Evolutionary conservation across 2,888 invertebrate species (phyloP).

Genomic region (Machimus atricapillus): DNA sequence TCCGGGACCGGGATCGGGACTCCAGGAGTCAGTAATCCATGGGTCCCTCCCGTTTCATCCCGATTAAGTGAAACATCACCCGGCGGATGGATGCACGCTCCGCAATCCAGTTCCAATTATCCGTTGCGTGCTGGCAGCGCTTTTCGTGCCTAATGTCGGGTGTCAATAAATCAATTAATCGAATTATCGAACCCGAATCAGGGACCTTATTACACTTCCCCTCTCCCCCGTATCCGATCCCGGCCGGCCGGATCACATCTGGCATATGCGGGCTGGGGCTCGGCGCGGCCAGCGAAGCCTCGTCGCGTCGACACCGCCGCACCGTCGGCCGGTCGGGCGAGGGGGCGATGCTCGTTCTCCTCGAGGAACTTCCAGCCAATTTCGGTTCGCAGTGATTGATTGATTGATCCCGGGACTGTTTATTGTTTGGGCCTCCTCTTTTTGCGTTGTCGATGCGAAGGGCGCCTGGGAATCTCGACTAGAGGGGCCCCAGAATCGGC

Average conservation of each 20-base stretch:
- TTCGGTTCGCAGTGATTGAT: slow-evolving; percentile 36
- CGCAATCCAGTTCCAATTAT: slow-evolving; percentile 26
- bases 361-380: slow-evolving; percentile 24
- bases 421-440: slow-evolving; percentile 28
- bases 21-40: background rate
- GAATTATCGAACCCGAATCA: slow-evolving; percentile 43
- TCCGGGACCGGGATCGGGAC: no score
- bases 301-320: background rate
- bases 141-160: slow-evolving; percentile 44
- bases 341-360: background rate
- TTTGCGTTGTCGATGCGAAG: background rate
- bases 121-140: slow-evolving; percentile 31
- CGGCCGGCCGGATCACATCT: slow-evolving; percentile 8
- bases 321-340: background rate
- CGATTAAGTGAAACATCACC: slow-evolving; percentile 33
- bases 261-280: slow-evolving; percentile 12
- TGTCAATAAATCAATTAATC: slow-evolving; percentile 48
- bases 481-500: slow-evolving; percentile 20
- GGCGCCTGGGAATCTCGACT: background rate
- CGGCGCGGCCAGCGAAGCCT: background rate
- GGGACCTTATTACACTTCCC: background rate
- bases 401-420: slow-evolving; percentile 38
- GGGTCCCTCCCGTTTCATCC: background rate
- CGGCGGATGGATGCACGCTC: slow-evolving; percentile 15
- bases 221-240: background rate